Percentiles rank a stretch among this genome's conserved stretches.
Evolutionary conservation across 64 coral and sea anemone species (phyloP).

Genomic region (Pocillopora damicornis): DNA sequence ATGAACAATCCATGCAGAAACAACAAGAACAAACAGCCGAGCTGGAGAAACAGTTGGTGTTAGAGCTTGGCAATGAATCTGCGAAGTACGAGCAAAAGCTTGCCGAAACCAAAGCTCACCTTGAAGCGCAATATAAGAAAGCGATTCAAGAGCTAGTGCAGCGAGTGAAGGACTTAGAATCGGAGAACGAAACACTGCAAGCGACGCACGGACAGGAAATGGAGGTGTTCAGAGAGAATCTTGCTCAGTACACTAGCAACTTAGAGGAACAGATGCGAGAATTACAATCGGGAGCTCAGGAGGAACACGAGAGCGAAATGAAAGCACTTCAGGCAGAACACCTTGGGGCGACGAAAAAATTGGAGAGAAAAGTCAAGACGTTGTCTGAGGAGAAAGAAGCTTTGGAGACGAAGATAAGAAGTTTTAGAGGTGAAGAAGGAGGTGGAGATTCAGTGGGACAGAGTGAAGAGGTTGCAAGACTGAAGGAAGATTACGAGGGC

Average conservation of each 20-base stretch:
- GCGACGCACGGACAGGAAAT: constrained; percentile 70
- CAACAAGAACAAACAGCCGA: constrained; percentile 81
- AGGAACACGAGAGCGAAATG: constrained; percentile 39
- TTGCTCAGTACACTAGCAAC: constrained; percentile 54
- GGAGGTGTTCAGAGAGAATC: constrained; percentile 55
- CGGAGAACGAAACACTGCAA: constrained; percentile 41
- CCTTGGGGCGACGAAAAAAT: constrained; percentile 8
- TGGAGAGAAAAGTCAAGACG: constrained; percentile 16
- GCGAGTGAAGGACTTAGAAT: constrained; percentile 38
- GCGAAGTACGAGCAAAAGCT: constrained; percentile 59
- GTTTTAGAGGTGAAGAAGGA: not conserved
- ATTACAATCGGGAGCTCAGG: constrained; percentile 45
- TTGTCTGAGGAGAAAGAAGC: constrained; percentile 41
- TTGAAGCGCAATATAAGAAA: constrained; percentile 12
- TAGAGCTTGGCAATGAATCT: constrained; percentile 76
- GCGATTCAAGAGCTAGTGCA: constrained; percentile 38
- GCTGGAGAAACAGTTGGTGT: constrained; percentile 75
- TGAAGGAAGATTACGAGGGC: constrained; percentile 69
- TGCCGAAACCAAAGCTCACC: constrained; percentile 25
- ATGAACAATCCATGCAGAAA: constrained; percentile 56
- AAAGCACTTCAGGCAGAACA: constrained; percentile 18
- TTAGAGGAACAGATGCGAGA: constrained; percentile 71
- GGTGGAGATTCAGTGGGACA: not conserved
- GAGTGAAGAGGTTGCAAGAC: constrained; percentile 26
- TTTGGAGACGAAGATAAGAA: not conserved